Evolutionary conservation across 2,797 vertebrate genomes (phyloP), one percentile per base, ranked within the genome.

Genomic region (Scolopax rusticola): DNA sequence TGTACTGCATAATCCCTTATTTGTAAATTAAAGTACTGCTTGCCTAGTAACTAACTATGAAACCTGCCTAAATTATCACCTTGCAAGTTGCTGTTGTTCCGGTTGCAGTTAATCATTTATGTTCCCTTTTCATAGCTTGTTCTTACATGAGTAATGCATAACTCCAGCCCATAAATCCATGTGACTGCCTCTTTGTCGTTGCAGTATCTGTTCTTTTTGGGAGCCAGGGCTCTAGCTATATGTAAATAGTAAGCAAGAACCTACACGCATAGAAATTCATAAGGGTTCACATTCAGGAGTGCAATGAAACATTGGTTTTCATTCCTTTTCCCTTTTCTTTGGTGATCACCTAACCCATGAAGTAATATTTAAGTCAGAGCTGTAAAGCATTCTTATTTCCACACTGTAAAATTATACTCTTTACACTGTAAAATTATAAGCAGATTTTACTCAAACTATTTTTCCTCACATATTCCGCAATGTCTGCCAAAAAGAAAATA

Each of bases 391-490:
- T 47, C 21, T 71, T 50, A 20, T 61, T 71, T 68, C n/a, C 2
- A 0, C 38, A 33, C 40, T 56, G 33, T 41, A 84, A 82, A 92
- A 51, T 47, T 25, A 45, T 4, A 53, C 12, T 69, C 32, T 32
- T 36, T 36, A 0, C 38, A 33, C 40, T 56, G 33, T 41, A 84
- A 82, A 92, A 51, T 47, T 51, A 70, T 7, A 69, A 65, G 12
- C 40, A 60, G 28, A 3, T 50, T 78, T 76, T 28, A 28, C 8
- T 45, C 25, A 48, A 53, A 3, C 7, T 48, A 12, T 8, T 23
- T 41, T 40, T 2, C 6, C 11, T 8, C 4, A 3, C 2, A 47
- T 60, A 6, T 36, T 87, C 14, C 1, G 0, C 15, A n/a, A 2
- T 6, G 45, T 21, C 32, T 19, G 3, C 8, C 40, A 76, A 45